phyloP scores from a whole-genome alignment of 1,140 invertebrate genomes.

The Drosophila sp. region DNA sequence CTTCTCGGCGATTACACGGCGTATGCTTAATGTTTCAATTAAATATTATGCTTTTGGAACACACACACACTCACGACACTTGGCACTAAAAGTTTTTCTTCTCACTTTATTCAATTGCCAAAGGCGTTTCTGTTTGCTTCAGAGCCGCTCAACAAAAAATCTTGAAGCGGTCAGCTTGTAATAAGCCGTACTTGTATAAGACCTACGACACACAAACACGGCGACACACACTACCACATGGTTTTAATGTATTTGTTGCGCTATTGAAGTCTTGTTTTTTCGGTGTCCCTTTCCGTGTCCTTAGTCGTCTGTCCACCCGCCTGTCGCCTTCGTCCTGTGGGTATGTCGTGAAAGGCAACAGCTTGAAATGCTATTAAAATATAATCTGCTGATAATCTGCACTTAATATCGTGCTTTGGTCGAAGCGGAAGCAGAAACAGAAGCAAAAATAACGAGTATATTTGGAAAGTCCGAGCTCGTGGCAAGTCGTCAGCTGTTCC shows the following conservation, averaged over 20 bases:
- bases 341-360: conserved; percentile 66
- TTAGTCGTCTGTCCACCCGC: conserved; percentile 4
- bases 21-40: conserved; percentile 56
- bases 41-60: conserved; percentile 19
- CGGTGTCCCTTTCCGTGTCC: conserved; percentile 12
- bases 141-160: conserved; percentile 44
- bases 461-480: conserved; percentile 7
- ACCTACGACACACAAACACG: conserved; percentile 25
- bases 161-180: conserved; percentile 62
- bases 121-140: conserved; percentile 62
- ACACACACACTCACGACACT: conserved; percentile 36
- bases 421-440: conserved; percentile 36
- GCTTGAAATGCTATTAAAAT: conserved; percentile 83
- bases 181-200: conserved; percentile 68
- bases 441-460: no score
- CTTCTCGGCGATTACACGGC: conserved; percentile 9
- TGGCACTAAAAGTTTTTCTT: conserved; percentile 59
- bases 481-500: conserved; percentile 59
- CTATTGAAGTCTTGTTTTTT: conserved; percentile 39
- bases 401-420: conserved; percentile 75
- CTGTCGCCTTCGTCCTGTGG: conserved; percentile 32
- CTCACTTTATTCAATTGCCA: conserved; percentile 73
- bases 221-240: conserved; percentile 26
- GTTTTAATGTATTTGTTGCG: conserved; percentile 40
- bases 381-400: conserved; percentile 82